These are phyloP conservation scores for Eretmocerus hayati DNA, from an alignment of 2,888 invertebrate genomes.

Conservation along the genomic window DNA sequence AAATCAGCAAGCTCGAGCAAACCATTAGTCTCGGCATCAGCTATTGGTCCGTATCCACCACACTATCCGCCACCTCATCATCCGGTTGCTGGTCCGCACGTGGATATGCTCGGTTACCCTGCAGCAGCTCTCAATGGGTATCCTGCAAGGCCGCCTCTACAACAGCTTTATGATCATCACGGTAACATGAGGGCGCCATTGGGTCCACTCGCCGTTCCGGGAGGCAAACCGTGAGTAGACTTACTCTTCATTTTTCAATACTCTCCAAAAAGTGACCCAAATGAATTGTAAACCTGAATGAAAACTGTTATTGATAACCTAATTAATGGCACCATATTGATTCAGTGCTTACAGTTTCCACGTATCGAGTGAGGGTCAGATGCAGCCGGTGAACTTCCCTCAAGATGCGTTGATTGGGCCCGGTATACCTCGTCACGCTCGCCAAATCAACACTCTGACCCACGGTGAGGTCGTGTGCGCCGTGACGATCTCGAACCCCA, in stretches of 20 bases:
- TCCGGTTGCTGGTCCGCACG: conserved; percentile 44
- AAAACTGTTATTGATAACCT: too few species aligned
- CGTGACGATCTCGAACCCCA: conserved; percentile 90
- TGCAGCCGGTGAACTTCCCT: conserved; percentile 91
- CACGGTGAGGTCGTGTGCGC: conserved; percentile 98
- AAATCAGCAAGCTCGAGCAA: conserved; percentile 51
- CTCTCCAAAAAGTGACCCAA: too few species aligned
- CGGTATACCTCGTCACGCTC: conserved; percentile 87
- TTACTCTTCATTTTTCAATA: too few species aligned
- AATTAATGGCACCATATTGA: too few species aligned
- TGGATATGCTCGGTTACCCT: conserved; percentile 49
- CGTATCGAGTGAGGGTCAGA: conserved; percentile 80
- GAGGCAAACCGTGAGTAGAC: conserved; percentile 84
- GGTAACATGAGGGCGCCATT: conserved; percentile 61
- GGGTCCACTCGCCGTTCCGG: conserved; percentile 62
- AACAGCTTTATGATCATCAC: conserved; percentile 62
- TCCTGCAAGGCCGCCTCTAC: conserved; percentile 56
- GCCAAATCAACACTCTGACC: conserved; percentile 84
- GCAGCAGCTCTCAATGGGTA: conserved; percentile 60
- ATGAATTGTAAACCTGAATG: too few species aligned
- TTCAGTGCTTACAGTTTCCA: conserved; percentile 90
- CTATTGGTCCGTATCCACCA: conserved; percentile 44
- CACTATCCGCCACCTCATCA: conserved; percentile 46
- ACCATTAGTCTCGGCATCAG: conserved; percentile 45
- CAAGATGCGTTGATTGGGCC: conserved; percentile 88